phyloP scores from a whole-genome alignment of 2,113 vertebrate species.

The Orycteropus afer region DNA sequence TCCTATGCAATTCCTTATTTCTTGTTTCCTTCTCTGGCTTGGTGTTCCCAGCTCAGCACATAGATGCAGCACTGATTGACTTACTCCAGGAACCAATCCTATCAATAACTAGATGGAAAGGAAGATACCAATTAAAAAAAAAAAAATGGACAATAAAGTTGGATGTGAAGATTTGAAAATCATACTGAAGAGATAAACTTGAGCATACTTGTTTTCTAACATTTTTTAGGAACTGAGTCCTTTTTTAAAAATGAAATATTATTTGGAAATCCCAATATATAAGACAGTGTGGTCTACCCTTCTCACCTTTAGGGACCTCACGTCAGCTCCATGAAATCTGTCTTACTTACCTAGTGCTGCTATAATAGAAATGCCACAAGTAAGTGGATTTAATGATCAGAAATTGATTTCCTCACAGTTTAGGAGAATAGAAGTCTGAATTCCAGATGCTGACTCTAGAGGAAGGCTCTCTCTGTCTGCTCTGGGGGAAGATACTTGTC shows the following conservation, averaged over 20 bases:
- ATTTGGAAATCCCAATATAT: background rate
- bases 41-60: background rate
- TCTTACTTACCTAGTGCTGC: no score
- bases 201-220: background rate
- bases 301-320: background rate
- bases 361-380: no score
- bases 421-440: no score
- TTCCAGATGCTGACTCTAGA: no score
- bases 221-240: background rate
- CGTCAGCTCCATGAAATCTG: background rate
- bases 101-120: background rate
- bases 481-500: no score
- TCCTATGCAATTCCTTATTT: background rate
- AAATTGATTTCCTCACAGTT: no score
- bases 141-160: background rate
- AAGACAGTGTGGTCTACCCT: background rate
- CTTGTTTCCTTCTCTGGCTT: background rate
- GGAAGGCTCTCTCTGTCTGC: no score
- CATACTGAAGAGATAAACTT: background rate
- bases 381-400: no score
- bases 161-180: slow-evolving; percentile 42
- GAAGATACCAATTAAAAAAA: background rate
- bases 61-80: background rate
- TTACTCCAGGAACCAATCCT: background rate
- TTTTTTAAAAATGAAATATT: slow-evolving; percentile 6